Base-by-base conservation (phyloP, 1,140 invertebrate genomes). In the Leptestheria dahalacensis region DNA sequence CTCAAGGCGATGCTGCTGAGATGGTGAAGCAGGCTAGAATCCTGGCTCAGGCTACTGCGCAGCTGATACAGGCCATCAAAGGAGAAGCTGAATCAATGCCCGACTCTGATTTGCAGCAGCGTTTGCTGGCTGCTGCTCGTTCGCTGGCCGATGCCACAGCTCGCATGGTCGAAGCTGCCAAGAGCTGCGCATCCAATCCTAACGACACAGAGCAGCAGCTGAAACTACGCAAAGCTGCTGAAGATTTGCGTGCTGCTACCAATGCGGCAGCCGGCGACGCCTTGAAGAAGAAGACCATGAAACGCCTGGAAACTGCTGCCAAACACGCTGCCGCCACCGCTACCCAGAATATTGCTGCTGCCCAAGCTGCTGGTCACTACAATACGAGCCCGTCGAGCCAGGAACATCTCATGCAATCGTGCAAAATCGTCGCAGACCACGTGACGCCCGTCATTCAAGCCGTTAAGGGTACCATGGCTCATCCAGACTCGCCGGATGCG, bases 141-240 rank as follows among this genome's bases (percentile, higher is more conserved):
- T 76, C 86, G 51, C 74, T 98, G 12, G 94, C 95, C 1, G 93
- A 98, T 73, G 95, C 95, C 4, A 99, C 96, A 0, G 86, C 91
- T 0, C 81, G 85, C 63, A 88, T 97, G 82, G 92, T 97, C 1
- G 94, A 98, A 71, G 94, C 95, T 1, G 95, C 96, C 0, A 82
- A 97, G 62, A 81, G 87, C 4, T 94, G 91, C 73, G 88, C 91
- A 12, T 82, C 81, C 26, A 83, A 82, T 70, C 92, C 91, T 0
- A 81, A 84, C 68, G 91, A 96, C 64, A 78, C 82, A 0, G 77
- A 79, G 48, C 85, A 85, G 66, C 94, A 97, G 70, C 82, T 88
- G 64, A 82, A 83, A 4, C 69, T 99, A 0, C 79, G 85, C 24
- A 78, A 78, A 54, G 94, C 94, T 0, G 96, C 94, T 0, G 91